Percentiles rank a stretch among this genome's conserved stretches.
phyloP scores from a whole-genome alignment of 1,140 invertebrate species.

The Eumaeus atala region DNA sequence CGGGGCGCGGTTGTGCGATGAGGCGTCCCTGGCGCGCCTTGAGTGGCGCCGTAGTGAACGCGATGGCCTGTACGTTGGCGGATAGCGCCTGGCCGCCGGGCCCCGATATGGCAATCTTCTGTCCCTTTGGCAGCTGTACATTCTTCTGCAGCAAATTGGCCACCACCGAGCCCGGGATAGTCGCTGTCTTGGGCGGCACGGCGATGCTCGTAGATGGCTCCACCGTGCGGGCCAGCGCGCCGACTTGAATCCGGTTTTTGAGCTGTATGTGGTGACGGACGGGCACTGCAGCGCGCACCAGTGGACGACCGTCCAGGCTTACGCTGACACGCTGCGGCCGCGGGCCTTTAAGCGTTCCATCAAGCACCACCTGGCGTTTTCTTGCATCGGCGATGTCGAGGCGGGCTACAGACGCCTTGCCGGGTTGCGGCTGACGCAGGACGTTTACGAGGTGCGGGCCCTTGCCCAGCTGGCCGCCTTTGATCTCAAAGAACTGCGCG shows the following conservation, averaged over 20 bases:
- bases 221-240: conserved; percentile 25
- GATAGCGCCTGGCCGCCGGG: conserved; percentile 36
- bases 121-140: conserved; percentile 40
- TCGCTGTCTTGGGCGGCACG: conserved; percentile 36
- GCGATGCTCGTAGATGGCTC: conserved; percentile 41
- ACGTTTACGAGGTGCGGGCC: conserved; percentile 58
- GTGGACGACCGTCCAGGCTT: conserved; percentile 41
- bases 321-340: conserved; percentile 39
- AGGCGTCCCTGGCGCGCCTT: conserved; percentile 48
- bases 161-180: conserved; percentile 48
- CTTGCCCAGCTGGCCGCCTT: conserved; percentile 45
- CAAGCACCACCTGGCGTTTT: conserved; percentile 42
- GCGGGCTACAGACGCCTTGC: conserved; percentile 31
- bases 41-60: conserved; percentile 45
- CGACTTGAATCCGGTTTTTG: conserved; percentile 43
- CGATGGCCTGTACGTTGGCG: conserved; percentile 56
- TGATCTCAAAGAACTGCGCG: conserved; percentile 59
- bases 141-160: conserved; percentile 57
- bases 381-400: conserved; percentile 41
- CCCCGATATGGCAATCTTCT: conserved; percentile 49
- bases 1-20: conserved; percentile 38
- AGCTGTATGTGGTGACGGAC: conserved; percentile 51
- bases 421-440: conserved; percentile 42
- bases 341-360: conserved; percentile 36
- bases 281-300: conserved; percentile 41